A percentile compares a stretch with the other conserved stretches of the same genome.
Evolutionary conservation across 2,888 invertebrate genomes (phyloP).

Genomic region (Lithophane socia): DNA sequence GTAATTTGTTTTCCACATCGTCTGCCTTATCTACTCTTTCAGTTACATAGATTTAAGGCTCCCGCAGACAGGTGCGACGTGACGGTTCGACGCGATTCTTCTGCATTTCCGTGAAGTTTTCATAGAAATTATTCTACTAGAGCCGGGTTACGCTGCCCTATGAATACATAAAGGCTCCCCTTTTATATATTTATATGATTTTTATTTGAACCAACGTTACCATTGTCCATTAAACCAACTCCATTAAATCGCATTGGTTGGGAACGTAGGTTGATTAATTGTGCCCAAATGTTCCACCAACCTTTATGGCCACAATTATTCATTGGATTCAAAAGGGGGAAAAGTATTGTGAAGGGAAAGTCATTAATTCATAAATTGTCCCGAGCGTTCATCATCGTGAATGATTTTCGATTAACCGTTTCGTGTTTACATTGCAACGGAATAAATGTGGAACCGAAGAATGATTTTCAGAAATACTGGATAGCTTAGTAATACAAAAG

Average conservation of each 20-base stretch:
- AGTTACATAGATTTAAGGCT: not conserved
- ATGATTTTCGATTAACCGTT: slow-evolving; percentile 25
- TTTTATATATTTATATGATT: not conserved
- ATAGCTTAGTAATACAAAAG: not conserved
- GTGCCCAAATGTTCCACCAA: slow-evolving; percentile 24
- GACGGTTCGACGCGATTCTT: too few relatives aligned
- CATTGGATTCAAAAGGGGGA: slow-evolving; percentile 25
- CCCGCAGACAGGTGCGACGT: too few relatives aligned
- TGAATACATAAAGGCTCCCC: too few relatives aligned
- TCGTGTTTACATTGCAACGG: slow-evolving; percentile 14
- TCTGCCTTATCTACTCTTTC: slow-evolving; percentile 2
- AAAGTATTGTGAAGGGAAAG: slow-evolving; percentile 12
- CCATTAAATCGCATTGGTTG: slow-evolving; percentile 20
- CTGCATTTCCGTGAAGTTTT: too few relatives aligned
- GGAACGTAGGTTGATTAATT: slow-evolving; percentile 39
- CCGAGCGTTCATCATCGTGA: not conserved
- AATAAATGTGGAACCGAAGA: not conserved
- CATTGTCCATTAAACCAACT: slow-evolving; percentile 26
- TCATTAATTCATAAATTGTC: slow-evolving; percentile 21
- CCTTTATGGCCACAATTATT: slow-evolving; percentile 29
- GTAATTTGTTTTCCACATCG: slow-evolving; percentile 10
- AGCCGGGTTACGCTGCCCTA: too few relatives aligned
- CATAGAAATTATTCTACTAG: too few relatives aligned
- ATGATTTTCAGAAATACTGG: not conserved
- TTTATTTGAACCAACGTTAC: slow-evolving; percentile 16